These are phyloP conservation scores for Listrodromus nycthemerus DNA, from an alignment of 2,888 invertebrate genomes.

Conservation along the genomic window DNA sequence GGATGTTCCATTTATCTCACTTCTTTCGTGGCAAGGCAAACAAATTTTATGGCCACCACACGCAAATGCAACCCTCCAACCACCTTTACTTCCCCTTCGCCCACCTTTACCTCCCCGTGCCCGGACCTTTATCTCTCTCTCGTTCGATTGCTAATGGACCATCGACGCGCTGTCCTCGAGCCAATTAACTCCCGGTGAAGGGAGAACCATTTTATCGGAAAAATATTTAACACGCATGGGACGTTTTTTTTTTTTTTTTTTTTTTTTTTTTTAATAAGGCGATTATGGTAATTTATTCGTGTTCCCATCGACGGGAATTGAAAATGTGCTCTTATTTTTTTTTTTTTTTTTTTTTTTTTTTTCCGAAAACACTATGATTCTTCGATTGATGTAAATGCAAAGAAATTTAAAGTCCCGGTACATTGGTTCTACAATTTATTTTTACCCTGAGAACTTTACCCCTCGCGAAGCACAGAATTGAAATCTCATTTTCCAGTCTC, in stretches of 20 bases:
- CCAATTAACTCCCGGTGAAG: constrained; percentile 62
- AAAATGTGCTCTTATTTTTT: background rate
- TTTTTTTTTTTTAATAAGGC: background rate
- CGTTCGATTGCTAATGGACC: constrained; percentile 67
- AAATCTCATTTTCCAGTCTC: background rate
- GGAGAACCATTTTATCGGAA: constrained; percentile 35
- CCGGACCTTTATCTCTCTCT: constrained; percentile 59
- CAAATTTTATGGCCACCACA: constrained; percentile 81
- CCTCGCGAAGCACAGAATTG: background rate
- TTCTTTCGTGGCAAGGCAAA: constrained; percentile 79
- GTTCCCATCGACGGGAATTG: background rate
- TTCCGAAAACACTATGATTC: too few relatives aligned
- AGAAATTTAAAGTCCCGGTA: too few relatives aligned
- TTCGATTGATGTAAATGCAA: too few relatives aligned
- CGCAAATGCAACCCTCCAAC: constrained; percentile 67
- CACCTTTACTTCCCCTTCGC: constrained; percentile 62
- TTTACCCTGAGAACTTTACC: too few relatives aligned
- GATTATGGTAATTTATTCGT: constrained; percentile 7
- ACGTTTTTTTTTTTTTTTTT: constrained; percentile 2
- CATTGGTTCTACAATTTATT: too few relatives aligned
- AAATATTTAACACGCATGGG: constrained; percentile 41
- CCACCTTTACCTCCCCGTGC: constrained; percentile 20
- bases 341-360: background rate
- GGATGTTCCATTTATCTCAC: constrained; percentile 64
- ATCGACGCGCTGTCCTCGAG: constrained; percentile 63